Evolutionary conservation across 1,140 invertebrate genomes (phyloP), one percentile per base, ranked within the genome.

Genomic region (Drosophila simulans): DNA sequence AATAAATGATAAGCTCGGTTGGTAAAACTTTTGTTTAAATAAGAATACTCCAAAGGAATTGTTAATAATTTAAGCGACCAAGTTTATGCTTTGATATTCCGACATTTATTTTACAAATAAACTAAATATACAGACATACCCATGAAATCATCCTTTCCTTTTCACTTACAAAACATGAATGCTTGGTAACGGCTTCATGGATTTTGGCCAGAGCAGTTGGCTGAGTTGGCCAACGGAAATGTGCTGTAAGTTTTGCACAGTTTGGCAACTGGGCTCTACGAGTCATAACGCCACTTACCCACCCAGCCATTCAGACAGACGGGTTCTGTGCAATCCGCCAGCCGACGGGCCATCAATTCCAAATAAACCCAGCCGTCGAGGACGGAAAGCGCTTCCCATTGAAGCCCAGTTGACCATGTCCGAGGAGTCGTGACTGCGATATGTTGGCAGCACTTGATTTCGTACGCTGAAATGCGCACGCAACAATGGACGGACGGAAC

Each of bases 361-460:
- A 42, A 68, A 60, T 65, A 69, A 71, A 71, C 51, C 68, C 43
- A 34, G 20, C 54, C 45, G 15, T 55, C 31, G 64, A 48, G 37
- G 35, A 48, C 39, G 25, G 63, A 78, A 56, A 55, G 58, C 35
- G 42, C 35, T 40, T 43, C 37, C 56, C 31, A 45, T 57, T 57
- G 52, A 79, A 57, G 46, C 39, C 39, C 66, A 78, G 46, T 42
- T 77, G 75, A 45, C 56, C 66, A 63, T 62, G 77, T 53, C 37
- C 52, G 27, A 70, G 3, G 27, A 70, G 27, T 77, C 52, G 45
- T 72, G 60, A 76, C 51, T 62, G 53, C 63, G 54, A 73, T 69
- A 69, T 82, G 57, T 72, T 77, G 45, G 53, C 64, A 46, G 49
- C 57, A 76, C 77, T 80, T 80, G 54, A 80, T 68, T 73, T 76